phyloP scores from a whole-genome alignment of 2,113 vertebrate species.

The Scalopus aquaticus region DNA sequence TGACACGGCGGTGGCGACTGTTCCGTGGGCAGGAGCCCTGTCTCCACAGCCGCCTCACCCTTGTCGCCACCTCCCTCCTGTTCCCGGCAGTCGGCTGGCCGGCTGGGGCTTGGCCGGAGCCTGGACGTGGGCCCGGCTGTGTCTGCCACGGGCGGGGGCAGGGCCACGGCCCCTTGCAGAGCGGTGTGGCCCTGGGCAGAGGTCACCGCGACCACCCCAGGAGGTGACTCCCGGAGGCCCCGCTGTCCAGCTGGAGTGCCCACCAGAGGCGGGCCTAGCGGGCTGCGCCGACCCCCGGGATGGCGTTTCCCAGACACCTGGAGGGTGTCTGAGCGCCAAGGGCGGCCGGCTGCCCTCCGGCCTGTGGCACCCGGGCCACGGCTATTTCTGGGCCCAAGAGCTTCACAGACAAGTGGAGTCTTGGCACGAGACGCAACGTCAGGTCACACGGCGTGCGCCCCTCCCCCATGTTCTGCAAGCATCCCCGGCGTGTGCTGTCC shows the following conservation, averaged over 20 bases:
- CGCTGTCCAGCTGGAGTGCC: neutral
- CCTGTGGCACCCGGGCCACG: neutral
- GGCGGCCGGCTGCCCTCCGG: conserved; percentile 47
- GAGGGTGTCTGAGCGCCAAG: neutral
- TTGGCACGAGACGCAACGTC: neutral
- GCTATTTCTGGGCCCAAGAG: conserved; percentile 57
- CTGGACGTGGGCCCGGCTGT: neutral
- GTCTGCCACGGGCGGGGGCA: neutral
- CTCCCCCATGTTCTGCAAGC: too few species aligned
- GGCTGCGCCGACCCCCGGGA: neutral
- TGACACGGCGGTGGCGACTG: neutral
- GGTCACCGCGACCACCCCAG: neutral
- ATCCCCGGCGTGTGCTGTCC: too few species aligned
- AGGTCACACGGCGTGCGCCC: too few species aligned
- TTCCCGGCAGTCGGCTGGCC: too few species aligned
- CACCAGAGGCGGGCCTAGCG: neutral
- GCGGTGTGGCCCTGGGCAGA: neutral
- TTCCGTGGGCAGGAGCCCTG: neutral
- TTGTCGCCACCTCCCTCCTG: neutral
- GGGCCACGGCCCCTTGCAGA: neutral
- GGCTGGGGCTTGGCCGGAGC: neutral
- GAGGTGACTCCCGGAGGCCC: neutral
- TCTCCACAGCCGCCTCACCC: neutral
- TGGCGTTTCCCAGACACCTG: neutral
- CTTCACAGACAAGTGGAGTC: conserved; percentile 1